A percentile compares a stretch with the other conserved stretches of the same genome.
These are phyloP conservation scores for Spodoptera frugiperda DNA, from an alignment of 1,140 invertebrate species.

Conservation along the genomic window DNA sequence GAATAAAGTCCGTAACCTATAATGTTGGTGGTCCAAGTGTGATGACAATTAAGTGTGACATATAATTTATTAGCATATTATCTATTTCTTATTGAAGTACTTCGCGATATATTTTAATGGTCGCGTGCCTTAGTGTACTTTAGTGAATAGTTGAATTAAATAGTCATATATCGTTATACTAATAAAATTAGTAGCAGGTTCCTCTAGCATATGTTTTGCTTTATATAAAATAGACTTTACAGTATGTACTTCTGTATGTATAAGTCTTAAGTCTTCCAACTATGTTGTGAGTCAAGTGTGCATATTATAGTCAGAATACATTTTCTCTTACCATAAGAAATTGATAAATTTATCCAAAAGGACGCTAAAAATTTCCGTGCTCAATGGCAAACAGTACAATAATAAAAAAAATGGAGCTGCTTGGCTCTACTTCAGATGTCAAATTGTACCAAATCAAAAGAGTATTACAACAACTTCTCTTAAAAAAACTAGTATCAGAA, in stretches of 20 bases:
- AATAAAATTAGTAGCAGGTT: background rate
- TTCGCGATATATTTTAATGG: background rate
- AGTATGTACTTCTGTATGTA: slow-evolving; percentile 5
- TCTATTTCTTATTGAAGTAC: slow-evolving; percentile 21
- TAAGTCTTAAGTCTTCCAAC: background rate
- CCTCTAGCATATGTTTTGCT: background rate
- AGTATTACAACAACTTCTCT: slow-evolving; percentile 38
- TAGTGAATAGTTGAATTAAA: slow-evolving; percentile 18
- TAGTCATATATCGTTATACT: background rate
- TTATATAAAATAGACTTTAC: background rate
- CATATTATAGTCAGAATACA: slow-evolving; percentile 26
- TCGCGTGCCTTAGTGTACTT: slow-evolving; percentile 4
- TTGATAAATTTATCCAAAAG: slow-evolving; percentile 2
- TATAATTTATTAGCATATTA: slow-evolving; percentile 27
- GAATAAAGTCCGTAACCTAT: slow-evolving; percentile 9
- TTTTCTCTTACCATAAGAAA: slow-evolving; percentile 2
- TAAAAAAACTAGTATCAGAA: slow-evolving; percentile 16
- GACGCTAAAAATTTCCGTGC: background rate
- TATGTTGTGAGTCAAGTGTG: slow-evolving; percentile 2
- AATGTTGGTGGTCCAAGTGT: slow-evolving; percentile 27
- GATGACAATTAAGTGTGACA: slow-evolving; percentile 31
- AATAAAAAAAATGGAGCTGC: slow-evolving; percentile 2
- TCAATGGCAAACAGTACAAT: slow-evolving; percentile 18
- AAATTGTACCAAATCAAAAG: slow-evolving; percentile 24
- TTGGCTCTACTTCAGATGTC: background rate